A percentile compares a stretch with the other conserved stretches of the same genome.
phyloP scores from a whole-genome alignment of 2,113 vertebrate species.

The Pomatostomus ruficeps region DNA sequence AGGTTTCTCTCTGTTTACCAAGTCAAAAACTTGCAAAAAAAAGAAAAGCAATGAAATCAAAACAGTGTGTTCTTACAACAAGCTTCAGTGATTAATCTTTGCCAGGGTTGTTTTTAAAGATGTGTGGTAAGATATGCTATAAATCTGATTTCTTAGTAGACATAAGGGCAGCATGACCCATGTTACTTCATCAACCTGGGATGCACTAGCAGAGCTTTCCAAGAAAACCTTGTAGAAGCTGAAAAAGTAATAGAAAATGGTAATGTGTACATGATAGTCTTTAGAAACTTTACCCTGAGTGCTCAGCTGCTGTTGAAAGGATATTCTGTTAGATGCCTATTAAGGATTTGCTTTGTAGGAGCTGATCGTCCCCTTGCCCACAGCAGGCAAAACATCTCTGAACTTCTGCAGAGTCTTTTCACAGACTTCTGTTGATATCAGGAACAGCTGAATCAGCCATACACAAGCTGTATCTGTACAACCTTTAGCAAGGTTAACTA shows the following conservation, averaged over 20 bases:
- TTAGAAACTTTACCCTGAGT: background rate
- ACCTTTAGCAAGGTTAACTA: background rate
- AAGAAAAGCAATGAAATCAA: background rate
- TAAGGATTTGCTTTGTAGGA: background rate
- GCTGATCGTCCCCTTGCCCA: background rate
- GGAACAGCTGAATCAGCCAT: background rate
- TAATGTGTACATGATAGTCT: background rate
- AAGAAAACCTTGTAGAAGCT: background rate
- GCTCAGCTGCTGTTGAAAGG: background rate
- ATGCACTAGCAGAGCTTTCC: background rate
- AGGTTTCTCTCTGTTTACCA: background rate
- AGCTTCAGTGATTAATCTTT: background rate
- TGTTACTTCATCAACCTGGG: background rate
- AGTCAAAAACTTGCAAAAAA: background rate
- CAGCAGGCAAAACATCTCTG: background rate
- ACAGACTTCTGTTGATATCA: background rate
- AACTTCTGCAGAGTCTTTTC: background rate
- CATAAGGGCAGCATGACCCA: background rate
- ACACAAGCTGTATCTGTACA: background rate
- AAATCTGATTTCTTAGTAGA: background rate
- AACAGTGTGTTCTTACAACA: background rate
- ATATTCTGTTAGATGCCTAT: background rate
- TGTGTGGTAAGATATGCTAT: background rate
- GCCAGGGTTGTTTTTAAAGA: constrained; percentile 10
- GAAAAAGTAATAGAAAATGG: background rate